Conservation (phyloP, 2,113 vertebrate species). For the Amblyornis subalaris region DNA sequence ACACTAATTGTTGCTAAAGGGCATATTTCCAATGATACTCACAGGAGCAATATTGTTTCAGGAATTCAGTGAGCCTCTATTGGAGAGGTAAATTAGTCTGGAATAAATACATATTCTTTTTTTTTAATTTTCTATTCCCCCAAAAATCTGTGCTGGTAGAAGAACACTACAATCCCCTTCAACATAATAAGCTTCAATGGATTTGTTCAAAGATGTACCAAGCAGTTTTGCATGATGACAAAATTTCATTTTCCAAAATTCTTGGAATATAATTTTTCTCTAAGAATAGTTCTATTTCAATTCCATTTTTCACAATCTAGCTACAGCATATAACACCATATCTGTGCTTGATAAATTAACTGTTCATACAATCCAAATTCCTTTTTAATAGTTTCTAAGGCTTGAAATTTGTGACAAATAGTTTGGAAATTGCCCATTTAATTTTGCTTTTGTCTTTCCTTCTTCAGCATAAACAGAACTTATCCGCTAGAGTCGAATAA, state of each 20-base stretch:
- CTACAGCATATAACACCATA: background rate
- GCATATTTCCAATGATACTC: background rate
- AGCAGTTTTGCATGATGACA: background rate
- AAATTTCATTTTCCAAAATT: slow-evolving; percentile 25
- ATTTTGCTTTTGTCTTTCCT: background rate
- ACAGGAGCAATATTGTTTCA: background rate
- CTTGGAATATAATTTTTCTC: background rate
- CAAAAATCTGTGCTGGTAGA: background rate
- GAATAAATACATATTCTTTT: background rate
- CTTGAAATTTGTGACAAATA: slow-evolving; percentile 27
- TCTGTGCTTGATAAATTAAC: slow-evolving; percentile 40
- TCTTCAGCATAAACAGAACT: background rate
- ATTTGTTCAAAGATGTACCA: background rate
- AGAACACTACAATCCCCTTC: background rate
- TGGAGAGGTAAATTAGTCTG: background rate
- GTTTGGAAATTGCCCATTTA: slow-evolving; percentile 8
- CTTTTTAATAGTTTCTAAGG: slow-evolving; percentile 37
- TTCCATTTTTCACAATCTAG: slow-evolving; percentile 45
- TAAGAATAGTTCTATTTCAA: background rate
- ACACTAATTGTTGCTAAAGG: background rate
- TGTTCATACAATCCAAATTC: background rate
- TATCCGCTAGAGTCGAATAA: background rate
- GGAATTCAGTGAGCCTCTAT: background rate
- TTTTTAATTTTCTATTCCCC: background rate
- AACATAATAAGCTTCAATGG: background rate